Evolutionary conservation across 2,113 vertebrate genomes (phyloP), one percentile per base, ranked within the genome.

Genomic region (Condylura cristata): DNA sequence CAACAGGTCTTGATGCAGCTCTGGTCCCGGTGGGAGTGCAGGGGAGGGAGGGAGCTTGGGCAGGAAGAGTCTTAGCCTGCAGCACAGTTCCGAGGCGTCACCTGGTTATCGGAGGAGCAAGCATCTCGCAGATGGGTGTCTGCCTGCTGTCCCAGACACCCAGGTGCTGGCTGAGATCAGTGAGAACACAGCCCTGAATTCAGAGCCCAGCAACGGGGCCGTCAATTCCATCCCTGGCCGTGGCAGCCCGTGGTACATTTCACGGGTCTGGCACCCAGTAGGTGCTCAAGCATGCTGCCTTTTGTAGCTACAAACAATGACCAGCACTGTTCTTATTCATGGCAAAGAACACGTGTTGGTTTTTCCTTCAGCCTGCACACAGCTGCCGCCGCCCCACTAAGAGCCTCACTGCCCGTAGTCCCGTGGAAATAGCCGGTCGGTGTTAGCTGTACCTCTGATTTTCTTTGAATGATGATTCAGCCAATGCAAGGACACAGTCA

Each of bases 101-200:
- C 0, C 56, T 9, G 14, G 16, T 6, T 18, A 0, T 13, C 0
- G 0, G 2, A 61, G 11, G 48, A 66, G 9, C 26, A 51, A 41
- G 46, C 13, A 0, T 39, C 18, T 74, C 65, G 46, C 8, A 26
- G 66, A 44, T 58, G 32, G 6, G 13, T 28, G 32, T 17, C 46
- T 26, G n/a, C 58, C 81, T 14, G 2, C 6, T 14, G 11, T 11
- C 61, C 26, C 32, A 17, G 32, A 12, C 3, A 44, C 56, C 34
- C 48, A 58, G 72, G 39, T 17, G 13, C 34, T 46, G 80, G 88
- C 88, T 68, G 68, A 68, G 75, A 74, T 13, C 44, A 16, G 32
- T 0, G 3, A 41, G n/a, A 61, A 61, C 48, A 30, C 5, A 20
- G 46, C 12, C 41, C 22, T 30, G 11, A 44, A 8, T 30, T 58